Conservation (phyloP, 53 echinoderm and acorn worm genomes). For the Hippasteria phrygiana region DNA sequence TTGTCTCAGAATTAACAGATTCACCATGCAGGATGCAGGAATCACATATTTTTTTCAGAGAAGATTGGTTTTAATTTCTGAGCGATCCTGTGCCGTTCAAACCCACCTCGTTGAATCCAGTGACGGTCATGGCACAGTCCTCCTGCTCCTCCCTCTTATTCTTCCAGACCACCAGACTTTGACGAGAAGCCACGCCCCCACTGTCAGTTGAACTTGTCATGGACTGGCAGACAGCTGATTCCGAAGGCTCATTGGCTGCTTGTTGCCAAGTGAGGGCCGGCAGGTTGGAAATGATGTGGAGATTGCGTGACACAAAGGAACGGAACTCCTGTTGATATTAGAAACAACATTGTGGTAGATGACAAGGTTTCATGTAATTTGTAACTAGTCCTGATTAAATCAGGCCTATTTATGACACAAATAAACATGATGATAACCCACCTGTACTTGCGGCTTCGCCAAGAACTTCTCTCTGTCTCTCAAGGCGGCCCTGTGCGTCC, state of each 20-base stretch:
- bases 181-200: constrained; percentile 28
- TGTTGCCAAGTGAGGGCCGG: constrained; percentile 93
- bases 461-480: constrained; percentile 89
- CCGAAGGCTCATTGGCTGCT: constrained; percentile 86
- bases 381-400: not conserved
- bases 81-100: too few species aligned
- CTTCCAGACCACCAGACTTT: constrained; percentile 79
- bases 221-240: constrained; percentile 74
- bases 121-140: constrained; percentile 81
- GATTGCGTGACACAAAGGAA: constrained; percentile 82
- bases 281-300: constrained; percentile 86
- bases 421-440: constrained; percentile 13
- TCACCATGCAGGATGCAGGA: too few species aligned
- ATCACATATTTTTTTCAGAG: too few species aligned
- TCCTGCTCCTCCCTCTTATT: constrained; percentile 84
- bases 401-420: not conserved
- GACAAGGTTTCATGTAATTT: too few species aligned
- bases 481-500: constrained; percentile 43
- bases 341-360: not conserved
- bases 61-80: too few species aligned
- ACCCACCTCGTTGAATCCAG: constrained; percentile 84
- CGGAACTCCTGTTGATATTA: constrained; percentile 58
- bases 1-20: too few species aligned
- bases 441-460: constrained; percentile 69
- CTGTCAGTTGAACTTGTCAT: constrained; percentile 41